These are phyloP conservation scores for Aphodius granarius DNA, from an alignment of 2,888 invertebrate species.

Conservation along the genomic window DNA sequence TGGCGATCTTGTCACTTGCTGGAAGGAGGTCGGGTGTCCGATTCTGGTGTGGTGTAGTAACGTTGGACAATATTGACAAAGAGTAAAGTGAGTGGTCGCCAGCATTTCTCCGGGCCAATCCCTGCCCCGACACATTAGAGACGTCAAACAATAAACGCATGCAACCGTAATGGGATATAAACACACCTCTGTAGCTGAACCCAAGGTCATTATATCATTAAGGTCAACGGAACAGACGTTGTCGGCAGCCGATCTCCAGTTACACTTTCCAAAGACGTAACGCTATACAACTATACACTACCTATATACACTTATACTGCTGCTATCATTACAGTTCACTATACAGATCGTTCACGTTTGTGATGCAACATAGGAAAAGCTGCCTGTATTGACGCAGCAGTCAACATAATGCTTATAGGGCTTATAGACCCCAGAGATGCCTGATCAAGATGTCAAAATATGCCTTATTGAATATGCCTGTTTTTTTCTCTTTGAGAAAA, in stretches of 20 bases:
- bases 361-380: too few relatives aligned
- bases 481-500: too few relatives aligned
- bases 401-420: too few relatives aligned
- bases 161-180: not conserved
- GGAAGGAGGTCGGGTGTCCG: not conserved
- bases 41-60: not conserved
- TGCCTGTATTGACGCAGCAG: too few relatives aligned
- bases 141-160: not conserved
- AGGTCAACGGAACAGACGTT: conserved; percentile 21
- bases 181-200: not conserved
- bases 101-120: not conserved
- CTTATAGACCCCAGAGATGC: too few relatives aligned
- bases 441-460: too few relatives aligned
- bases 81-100: not conserved
- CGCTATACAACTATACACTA: not conserved
- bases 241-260: not conserved
- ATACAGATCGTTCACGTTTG: too few relatives aligned
- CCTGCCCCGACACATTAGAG: not conserved
- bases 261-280: not conserved
- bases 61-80: not conserved
- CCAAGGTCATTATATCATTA: conserved; percentile 24
- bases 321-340: too few relatives aligned
- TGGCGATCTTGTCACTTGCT: not conserved
- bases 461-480: too few relatives aligned
- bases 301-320: too few relatives aligned